Evolutionary conservation across 2,888 invertebrate species (phyloP).

Genomic region (Ephialtes manifestator): DNA sequence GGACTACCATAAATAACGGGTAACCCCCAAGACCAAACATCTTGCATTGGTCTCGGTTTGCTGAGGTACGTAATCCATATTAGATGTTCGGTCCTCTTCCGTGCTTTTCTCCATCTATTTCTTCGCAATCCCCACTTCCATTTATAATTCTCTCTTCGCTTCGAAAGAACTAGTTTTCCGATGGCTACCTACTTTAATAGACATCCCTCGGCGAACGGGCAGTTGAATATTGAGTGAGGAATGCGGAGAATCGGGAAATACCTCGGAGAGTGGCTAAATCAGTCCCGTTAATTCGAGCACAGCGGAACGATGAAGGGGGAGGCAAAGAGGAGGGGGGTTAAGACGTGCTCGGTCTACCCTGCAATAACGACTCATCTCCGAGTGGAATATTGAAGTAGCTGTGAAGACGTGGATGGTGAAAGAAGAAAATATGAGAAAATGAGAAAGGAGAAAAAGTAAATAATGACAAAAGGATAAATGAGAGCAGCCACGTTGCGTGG

Average conservation of each 20-base stretch:
- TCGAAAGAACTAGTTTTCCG: conserved; percentile 57
- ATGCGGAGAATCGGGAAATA: conserved; percentile 42
- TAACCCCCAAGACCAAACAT: too few relatives aligned
- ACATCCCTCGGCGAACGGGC: conserved; percentile 12
- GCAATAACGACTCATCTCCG: conserved; percentile 48
- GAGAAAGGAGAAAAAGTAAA: conserved; percentile 35
- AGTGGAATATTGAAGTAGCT: conserved; percentile 50
- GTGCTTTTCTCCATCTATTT: conserved; percentile 17
- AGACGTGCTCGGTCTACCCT: conserved; percentile 43
- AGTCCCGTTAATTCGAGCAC: conserved; percentile 43
- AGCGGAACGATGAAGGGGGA: background rate
- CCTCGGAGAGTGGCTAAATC: conserved; percentile 30
- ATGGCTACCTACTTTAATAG: conserved; percentile 31
- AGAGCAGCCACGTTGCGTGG: conserved; percentile 45
- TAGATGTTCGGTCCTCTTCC: background rate
- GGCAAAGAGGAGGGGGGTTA: background rate
- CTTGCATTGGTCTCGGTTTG: conserved; percentile 43
- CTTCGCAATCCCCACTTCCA: conserved; percentile 18
- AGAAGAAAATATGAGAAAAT: conserved; percentile 12
- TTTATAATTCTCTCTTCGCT: conserved; percentile 9
- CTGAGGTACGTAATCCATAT: conserved; percentile 59
- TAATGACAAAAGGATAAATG: conserved; percentile 52
- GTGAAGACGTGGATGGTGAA: background rate
- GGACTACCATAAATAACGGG: background rate
- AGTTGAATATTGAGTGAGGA: conserved; percentile 53